phyloP scores from a whole-genome alignment of 2,797 vertebrate genomes.

The Falco cherrug region DNA sequence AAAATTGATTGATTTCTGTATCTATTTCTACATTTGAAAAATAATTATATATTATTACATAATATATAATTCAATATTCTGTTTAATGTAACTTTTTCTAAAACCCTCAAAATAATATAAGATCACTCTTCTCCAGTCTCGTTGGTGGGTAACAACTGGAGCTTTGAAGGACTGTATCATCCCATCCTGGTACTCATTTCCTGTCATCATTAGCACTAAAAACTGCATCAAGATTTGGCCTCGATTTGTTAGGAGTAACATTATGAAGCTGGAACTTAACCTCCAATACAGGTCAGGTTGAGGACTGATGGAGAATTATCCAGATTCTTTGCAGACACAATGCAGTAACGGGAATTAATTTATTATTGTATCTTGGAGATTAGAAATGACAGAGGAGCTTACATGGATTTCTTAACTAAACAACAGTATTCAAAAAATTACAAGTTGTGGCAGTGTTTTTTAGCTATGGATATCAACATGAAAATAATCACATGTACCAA shows the following conservation, averaged over 20 bases:
- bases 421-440: neutral
- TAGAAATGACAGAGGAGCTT: neutral
- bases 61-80: neutral
- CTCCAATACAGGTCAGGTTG: neutral
- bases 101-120: neutral
- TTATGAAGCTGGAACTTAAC: neutral
- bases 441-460: neutral
- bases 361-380: neutral
- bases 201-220: neutral
- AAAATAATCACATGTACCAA: neutral
- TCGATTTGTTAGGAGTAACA: neutral
- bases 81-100: neutral
- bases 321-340: neutral
- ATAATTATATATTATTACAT: neutral
- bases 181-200: rapidly evolving
- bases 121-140: neutral
- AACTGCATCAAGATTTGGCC: neutral
- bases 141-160: neutral
- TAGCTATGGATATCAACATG: neutral
- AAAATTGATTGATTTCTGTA: neutral
- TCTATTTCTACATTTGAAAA: neutral
- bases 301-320: neutral
- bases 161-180: neutral
- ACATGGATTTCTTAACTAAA: neutral
- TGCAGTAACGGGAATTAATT: neutral